Conservation (phyloP, 2,888 invertebrate genomes). For the Gerosis bhagava region DNA sequence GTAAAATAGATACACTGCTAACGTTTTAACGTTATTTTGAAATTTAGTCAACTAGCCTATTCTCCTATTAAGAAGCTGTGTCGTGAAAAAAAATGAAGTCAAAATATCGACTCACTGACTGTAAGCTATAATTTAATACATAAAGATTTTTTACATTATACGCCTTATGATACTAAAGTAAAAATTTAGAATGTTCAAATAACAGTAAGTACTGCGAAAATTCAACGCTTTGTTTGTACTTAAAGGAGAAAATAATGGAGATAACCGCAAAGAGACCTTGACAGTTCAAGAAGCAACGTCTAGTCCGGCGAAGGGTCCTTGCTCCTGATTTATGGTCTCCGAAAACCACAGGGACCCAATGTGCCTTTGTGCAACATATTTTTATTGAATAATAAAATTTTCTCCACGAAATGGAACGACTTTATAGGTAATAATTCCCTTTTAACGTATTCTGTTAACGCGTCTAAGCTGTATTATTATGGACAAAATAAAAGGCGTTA, state of each 20-base stretch:
- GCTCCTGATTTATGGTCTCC: conserved; percentile 76
- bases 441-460: conserved; percentile 54
- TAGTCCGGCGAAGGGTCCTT: conserved; percentile 58
- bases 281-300: conserved; percentile 73
- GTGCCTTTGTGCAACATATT: conserved; percentile 72
- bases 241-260: conserved; percentile 46
- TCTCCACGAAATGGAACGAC: conserved; percentile 71
- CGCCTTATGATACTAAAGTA: too few relatives aligned
- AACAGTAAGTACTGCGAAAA: conserved; percentile 9
- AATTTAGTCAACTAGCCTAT: too few relatives aligned
- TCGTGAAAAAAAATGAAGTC: too few relatives aligned
- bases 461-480: conserved; percentile 40
- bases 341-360: conserved; percentile 76
- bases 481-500: conserved; percentile 35
- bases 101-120: too few relatives aligned
- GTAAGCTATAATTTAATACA: too few relatives aligned
- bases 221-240: conserved; percentile 50
- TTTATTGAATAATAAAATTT: conserved; percentile 81
- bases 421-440: conserved; percentile 76
- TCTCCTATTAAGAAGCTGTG: too few relatives aligned
- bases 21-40: too few relatives aligned
- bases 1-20: too few relatives aligned
- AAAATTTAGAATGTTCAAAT: too few relatives aligned
- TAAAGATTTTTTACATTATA: too few relatives aligned
- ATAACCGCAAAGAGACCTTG: conserved; percentile 74